phyloP scores from a whole-genome alignment of 2,113 vertebrate genomes.

The Scolopax mira region DNA sequence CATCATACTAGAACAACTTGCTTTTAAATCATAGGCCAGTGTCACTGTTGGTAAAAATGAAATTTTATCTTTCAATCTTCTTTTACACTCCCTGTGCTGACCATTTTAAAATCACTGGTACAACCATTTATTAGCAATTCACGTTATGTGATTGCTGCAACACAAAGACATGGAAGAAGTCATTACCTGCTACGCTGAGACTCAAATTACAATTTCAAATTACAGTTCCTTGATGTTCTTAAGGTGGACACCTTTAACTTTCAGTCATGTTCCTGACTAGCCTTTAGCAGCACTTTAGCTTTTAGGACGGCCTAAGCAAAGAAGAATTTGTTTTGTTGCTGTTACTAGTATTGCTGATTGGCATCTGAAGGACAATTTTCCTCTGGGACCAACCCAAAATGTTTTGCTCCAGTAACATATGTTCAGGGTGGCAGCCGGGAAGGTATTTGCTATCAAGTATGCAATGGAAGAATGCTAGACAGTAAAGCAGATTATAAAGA shows the following conservation, averaged over 20 bases:
- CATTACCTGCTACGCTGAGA: background rate
- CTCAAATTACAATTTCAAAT: background rate
- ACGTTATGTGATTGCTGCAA: background rate
- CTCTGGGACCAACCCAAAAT: slow-evolving; percentile 23
- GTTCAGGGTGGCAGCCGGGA: background rate
- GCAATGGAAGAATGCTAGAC: background rate
- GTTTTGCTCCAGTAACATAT: slow-evolving; percentile 43
- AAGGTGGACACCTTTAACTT: background rate
- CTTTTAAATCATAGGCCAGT: background rate
- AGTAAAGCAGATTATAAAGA: slow-evolving; percentile 26
- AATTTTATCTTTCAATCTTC: background rate
- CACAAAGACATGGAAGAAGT: background rate
- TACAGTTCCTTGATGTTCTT: background rate
- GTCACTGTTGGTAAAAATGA: background rate
- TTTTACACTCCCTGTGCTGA: background rate
- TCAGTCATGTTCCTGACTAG: background rate
- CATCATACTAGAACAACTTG: background rate
- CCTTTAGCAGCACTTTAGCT: background rate
- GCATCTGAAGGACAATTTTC: slow-evolving; percentile 44
- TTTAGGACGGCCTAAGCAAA: slow-evolving; percentile 1
- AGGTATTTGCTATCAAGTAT: background rate
- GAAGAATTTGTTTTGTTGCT: background rate
- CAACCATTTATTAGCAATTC: background rate
- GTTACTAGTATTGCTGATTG: background rate
- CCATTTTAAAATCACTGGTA: background rate